Base-by-base conservation (phyloP, 2,888 invertebrate genomes). In the Theretra japonica region DNA sequence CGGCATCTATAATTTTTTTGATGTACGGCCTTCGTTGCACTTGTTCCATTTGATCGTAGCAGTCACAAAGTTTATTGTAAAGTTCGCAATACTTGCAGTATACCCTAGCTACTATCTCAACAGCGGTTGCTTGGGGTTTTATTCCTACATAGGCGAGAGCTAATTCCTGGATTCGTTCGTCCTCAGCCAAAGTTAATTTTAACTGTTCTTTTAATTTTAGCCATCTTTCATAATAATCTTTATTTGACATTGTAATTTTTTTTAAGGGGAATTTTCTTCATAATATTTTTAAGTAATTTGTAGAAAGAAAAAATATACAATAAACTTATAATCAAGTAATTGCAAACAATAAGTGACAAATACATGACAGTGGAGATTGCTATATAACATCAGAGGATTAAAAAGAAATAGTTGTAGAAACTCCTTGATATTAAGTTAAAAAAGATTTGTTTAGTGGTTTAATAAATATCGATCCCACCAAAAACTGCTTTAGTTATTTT, bases 21-120 rank as follows among this genome's bases (percentile, higher is more conserved):
- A 96, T 94, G 33, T 93, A 90, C 0, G 93, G 87, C 68, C 96
- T 89, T 80, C 96, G 95, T 87, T 96, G 96, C 0, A 94, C 93
- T 83, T 96, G 96, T 71, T 94, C 90, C 89, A 95, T 95, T 86
- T 96, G 96, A 79, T 96, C 96, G 75, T 96, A 95, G 75, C 95
- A 95, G 19, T 94, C 91, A 70, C 95, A 95, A 15, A 96, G 82
- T 74, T 93, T 93, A 80, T 96, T 95, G 65, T 95, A 95, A 19
- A 95, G 75, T 73, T 93, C 84, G 76, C 95, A 94, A 78, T 95
- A 96, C 76, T 91, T 94, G 59, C 90, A 86, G 74, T 95, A 95
- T 0, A 95, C 87, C 73, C 95, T 93, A 6, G 95, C 92, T 0
- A 95, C 89, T 8, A 95, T 80, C 77, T 94, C 92, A 8, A 94